Evolutionary conservation across 2,797 vertebrate species (phyloP).

Genomic region (Lemur catta): DNA sequence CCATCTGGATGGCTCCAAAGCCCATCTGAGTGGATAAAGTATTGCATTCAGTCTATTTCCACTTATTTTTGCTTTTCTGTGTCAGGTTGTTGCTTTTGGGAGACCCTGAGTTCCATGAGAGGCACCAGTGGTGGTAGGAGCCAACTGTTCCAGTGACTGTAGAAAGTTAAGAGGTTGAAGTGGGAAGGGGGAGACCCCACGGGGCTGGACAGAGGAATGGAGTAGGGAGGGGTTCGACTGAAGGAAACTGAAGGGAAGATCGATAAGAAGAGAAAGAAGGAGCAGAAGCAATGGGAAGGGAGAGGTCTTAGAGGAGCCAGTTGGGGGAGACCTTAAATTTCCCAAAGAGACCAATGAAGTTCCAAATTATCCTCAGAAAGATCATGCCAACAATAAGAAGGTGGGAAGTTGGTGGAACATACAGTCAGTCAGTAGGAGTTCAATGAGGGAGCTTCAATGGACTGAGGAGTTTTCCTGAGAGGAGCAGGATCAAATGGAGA

Average conservation of each 20-base stretch:
- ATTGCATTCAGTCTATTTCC: neutral
- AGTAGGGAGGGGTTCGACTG: neutral
- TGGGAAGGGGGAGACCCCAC: neutral
- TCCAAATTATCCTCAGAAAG: neutral
- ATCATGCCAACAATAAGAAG: neutral
- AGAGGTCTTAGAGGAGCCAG: neutral
- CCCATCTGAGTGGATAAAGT: neutral
- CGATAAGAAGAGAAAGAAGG: neutral
- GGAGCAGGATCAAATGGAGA: neutral
- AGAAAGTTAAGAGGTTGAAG: neutral
- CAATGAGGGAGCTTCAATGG: neutral
- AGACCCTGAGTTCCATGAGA: neutral
- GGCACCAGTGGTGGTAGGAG: neutral
- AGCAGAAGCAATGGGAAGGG: neutral
- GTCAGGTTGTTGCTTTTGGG: neutral
- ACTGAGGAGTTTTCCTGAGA: neutral
- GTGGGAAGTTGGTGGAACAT: neutral
- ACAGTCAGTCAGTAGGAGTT: neutral
- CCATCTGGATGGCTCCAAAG: neutral
- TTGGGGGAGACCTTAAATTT: neutral
- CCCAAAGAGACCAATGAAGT: neutral
- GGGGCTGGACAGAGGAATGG: neutral
- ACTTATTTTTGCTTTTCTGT: neutral
- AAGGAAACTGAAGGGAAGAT: neutral
- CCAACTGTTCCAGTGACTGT: neutral